Conservation (phyloP, 2,888 invertebrate species). For the Gordius sp. region DNA sequence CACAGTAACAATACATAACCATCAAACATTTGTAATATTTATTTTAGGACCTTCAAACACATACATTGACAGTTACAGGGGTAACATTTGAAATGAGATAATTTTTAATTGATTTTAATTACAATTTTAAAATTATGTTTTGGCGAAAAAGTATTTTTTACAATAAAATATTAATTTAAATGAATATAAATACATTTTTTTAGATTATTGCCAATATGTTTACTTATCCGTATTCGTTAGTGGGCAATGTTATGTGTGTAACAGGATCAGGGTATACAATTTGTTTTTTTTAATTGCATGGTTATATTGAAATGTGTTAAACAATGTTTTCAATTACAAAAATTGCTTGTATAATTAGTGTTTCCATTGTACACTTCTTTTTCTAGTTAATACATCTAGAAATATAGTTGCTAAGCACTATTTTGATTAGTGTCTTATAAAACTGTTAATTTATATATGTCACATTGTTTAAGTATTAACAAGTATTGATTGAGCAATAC, state of each 20-base stretch:
- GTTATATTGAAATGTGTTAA: too few relatives aligned
- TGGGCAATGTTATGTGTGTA: slow-evolving; percentile 65
- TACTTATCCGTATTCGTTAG: slow-evolving; percentile 71
- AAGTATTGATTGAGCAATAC: too few relatives aligned
- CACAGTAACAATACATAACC: slow-evolving; percentile 22
- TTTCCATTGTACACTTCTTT: too few relatives aligned
- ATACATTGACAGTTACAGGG: slow-evolving; percentile 30
- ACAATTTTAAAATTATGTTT: slow-evolving; percentile 15
- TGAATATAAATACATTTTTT: slow-evolving; percentile 25
- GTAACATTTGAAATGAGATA: slow-evolving; percentile 36
- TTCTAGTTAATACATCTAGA: too few relatives aligned
- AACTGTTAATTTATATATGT: too few relatives aligned
- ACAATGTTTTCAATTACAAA: too few relatives aligned
- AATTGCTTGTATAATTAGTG: too few relatives aligned
- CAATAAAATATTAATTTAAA: slow-evolving; percentile 10
- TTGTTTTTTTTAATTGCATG: too few relatives aligned
- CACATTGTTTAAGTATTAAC: too few relatives aligned
- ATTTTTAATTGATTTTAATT: slow-evolving; percentile 17
- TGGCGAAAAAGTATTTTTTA: neutral
- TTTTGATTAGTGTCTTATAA: too few relatives aligned
- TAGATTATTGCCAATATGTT: slow-evolving; percentile 51
- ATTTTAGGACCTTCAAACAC: neutral
- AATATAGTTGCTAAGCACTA: too few relatives aligned
- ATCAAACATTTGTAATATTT: neutral
- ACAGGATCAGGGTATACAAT: slow-evolving; percentile 44